Evolutionary conservation across 2,797 vertebrate species (phyloP).

Genomic region (Muscicapa striata): DNA sequence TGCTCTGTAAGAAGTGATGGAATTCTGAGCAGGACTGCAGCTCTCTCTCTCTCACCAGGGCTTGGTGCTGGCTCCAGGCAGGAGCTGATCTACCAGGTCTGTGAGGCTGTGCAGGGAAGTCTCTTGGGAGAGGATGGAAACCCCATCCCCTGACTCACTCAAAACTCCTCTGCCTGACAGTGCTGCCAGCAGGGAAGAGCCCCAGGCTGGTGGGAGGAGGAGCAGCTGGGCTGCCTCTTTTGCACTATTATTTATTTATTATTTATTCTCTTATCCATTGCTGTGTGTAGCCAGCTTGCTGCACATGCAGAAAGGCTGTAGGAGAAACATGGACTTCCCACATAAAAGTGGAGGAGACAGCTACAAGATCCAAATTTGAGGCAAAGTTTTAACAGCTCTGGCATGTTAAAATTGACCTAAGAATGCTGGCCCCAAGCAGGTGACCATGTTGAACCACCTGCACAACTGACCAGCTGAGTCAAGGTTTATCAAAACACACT

Average conservation of each 20-base stretch:
- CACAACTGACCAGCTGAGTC: not conserved
- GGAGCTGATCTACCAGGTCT: not conserved
- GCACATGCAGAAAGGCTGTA: not conserved
- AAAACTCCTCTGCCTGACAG: not conserved
- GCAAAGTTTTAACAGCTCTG: not conserved
- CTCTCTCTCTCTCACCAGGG: not conserved
- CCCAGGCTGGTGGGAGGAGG: not conserved
- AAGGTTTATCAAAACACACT: not conserved
- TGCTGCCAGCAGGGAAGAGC: not conserved
- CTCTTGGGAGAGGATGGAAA: not conserved
- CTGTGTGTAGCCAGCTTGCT: not conserved
- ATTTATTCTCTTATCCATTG: not conserved
- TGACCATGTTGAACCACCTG: not conserved
- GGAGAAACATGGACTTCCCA: not conserved
- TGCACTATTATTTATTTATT: not conserved
- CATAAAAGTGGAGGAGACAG: not conserved
- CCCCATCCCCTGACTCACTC: not conserved
- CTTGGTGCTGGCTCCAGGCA: not conserved
- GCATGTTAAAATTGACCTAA: not conserved
- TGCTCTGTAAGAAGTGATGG: fast-evolving
- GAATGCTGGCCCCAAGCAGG: not conserved
- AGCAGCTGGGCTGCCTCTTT: not conserved
- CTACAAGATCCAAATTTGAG: not conserved
- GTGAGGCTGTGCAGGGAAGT: not conserved
- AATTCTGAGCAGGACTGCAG: not conserved